phyloP scores from a whole-genome alignment of 2,797 vertebrate species.

The Kryptolebias ocellatus region DNA sequence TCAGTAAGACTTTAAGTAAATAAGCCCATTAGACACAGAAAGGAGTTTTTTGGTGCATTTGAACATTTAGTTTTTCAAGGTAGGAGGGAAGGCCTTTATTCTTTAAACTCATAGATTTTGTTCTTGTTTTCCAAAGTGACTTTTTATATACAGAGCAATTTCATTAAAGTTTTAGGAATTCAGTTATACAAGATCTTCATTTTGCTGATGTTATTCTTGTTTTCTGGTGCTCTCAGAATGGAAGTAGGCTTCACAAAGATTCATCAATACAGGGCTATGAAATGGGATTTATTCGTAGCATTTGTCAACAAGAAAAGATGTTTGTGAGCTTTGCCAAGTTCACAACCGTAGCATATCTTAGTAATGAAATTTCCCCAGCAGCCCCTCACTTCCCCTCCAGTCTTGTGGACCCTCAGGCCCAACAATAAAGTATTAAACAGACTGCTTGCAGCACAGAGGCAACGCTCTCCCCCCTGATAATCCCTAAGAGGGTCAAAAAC shows the following conservation, averaged over 20 bases:
- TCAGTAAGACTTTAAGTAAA: conserved; percentile 79
- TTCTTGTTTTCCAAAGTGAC: conserved; percentile 29
- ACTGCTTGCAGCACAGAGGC: conserved; percentile 77
- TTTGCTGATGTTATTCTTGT: conserved; percentile 38
- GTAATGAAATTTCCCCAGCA: conserved; percentile 26
- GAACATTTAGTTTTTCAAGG: conserved; percentile 55
- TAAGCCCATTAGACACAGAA: conserved; percentile 82
- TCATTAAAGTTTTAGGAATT: conserved; percentile 69
- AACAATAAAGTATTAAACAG: conserved; percentile 74
- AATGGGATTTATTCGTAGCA: conserved; percentile 75
- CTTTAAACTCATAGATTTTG: conserved; percentile 30
- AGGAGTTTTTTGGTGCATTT: conserved; percentile 67
- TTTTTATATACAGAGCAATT: conserved; percentile 42
- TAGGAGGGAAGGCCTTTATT: conserved; percentile 41
- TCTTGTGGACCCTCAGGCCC: conserved; percentile 80
- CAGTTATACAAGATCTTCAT: conserved; percentile 33
- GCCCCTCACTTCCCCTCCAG: conserved; percentile 64
- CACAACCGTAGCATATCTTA: conserved; percentile 35
- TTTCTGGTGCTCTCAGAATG: conserved; percentile 40
- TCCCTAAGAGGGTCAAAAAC: conserved; percentile 33
- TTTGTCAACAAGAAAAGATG: conserved; percentile 40
- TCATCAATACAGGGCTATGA: conserved; percentile 53
- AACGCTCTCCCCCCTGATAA: conserved; percentile 69
- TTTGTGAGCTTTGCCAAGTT: conserved; percentile 33
- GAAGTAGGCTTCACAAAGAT: conserved; percentile 26